Conservation (phyloP, 53 echinoderm and acorn worm genomes). For the Temnopleurus reevesii region DNA sequence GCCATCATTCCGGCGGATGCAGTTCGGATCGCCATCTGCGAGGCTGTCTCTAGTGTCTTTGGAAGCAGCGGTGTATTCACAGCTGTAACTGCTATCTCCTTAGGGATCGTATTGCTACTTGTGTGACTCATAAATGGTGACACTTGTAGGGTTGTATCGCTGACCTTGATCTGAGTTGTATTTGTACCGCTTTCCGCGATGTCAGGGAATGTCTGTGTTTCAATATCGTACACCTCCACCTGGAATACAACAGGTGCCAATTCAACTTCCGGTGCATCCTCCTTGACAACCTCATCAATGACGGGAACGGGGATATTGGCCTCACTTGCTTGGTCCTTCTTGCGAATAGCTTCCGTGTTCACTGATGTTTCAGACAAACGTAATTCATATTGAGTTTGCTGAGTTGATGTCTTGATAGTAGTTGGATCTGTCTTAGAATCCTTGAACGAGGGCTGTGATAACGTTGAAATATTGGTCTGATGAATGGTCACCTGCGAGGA, state of each 20-base stretch:
- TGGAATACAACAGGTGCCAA: background rate
- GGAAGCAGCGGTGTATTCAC: slow-evolving; percentile 17
- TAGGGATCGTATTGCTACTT: slow-evolving; percentile 33
- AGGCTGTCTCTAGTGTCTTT: background rate
- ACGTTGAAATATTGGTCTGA: background rate
- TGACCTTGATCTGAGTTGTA: background rate
- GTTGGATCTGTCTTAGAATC: slow-evolving; percentile 12
- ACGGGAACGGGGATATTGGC: slow-evolving; percentile 11
- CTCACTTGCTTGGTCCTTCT: slow-evolving; percentile 40
- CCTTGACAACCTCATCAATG: background rate
- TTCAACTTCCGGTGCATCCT: slow-evolving; percentile 1
- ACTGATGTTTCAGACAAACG: slow-evolving; percentile 2
- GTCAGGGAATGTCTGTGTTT: slow-evolving; percentile 7
- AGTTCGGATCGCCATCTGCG: slow-evolving; percentile 33
- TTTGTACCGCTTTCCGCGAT: slow-evolving; percentile 16
- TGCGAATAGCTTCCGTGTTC: slow-evolving; percentile 28
- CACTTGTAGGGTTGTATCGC: slow-evolving; percentile 43
- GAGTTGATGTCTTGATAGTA: background rate
- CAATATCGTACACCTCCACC: background rate
- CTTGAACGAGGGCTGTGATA: background rate
- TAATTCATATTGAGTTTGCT: slow-evolving; percentile 34
- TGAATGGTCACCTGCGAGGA: slow-evolving; percentile 17
- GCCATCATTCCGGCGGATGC: slow-evolving; percentile 45
- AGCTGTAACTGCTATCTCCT: background rate
- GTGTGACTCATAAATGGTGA: slow-evolving; percentile 3